Base-by-base conservation (phyloP, 1,140 invertebrate genomes). In the Neelides sp. region DNA sequence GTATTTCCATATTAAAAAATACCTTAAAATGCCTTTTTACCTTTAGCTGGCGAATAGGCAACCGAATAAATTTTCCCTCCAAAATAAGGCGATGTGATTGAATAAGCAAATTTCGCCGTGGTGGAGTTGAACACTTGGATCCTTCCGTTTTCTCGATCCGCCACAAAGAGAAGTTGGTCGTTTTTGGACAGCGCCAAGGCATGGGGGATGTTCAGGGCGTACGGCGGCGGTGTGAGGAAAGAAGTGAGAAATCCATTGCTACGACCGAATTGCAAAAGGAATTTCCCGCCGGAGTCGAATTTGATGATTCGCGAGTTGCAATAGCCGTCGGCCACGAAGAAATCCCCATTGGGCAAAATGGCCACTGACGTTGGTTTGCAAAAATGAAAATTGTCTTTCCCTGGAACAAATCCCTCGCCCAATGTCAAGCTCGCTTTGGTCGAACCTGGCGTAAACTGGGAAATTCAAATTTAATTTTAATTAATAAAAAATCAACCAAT, bases 251-350 rank as follows among this genome's bases (percentile, higher is more conserved):
- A 20, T 13, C 32, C 28, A 8, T 50, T 28, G 7, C 37, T 32
- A 20, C 59, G 35, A 15, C 57, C 61, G 45, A 55, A 58, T 42
- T 59, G 45, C 27, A 78, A 63, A 55, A 84, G 74, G 58, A 72
- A 72, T 32, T 73, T 69, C 3, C 90, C 90, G n/a, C 76, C 67
- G 5, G 73, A 68, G 12, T 79, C 71, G 63, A 82, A 94, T 65
- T 93, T 92, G 22, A 96, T 71, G 23, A 97, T 78, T 55, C 92
- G 73, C 2, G 80, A 78, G 69, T 96, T 96, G 64, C 92, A 97
- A 64, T 97, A 97, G 10, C 87, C 86, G 70, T 97, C 93, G 10
- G 88, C 80, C 1, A 97, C 84, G 66, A 89, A 97, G 67, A 97
- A 90, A 49, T 88, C 80, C 0, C 87, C 90, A 61, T 78, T 80